Evolutionary conservation across 1,140 invertebrate genomes (phyloP).

Genomic region (Macrobrachium rosenbergii): DNA sequence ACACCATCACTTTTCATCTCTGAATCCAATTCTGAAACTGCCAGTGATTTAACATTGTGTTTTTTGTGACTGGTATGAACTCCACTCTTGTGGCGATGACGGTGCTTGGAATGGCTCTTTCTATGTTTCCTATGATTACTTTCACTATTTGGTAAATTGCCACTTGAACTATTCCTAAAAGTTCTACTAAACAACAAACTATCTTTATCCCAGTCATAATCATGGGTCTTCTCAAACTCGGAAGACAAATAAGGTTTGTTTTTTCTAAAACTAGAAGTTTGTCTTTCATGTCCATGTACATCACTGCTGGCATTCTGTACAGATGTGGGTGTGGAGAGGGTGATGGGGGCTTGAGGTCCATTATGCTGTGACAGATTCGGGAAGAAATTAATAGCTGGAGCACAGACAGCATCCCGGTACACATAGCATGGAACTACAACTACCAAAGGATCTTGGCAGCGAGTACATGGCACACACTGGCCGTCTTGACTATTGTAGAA

Average conservation of each 20-base stretch:
- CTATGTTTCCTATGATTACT: conserved; percentile 31
- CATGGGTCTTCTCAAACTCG: no score
- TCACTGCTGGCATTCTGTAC: conserved; percentile 1
- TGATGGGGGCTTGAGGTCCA: conserved; percentile 39
- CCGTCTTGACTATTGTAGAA: conserved; percentile 48
- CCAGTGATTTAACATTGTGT: conserved; percentile 14
- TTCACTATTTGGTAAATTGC: background rate
- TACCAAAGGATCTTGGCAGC: conserved; percentile 48
- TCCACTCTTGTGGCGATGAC: conserved; percentile 44
- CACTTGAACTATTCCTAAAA: background rate
- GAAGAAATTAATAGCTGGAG: conserved; percentile 43
- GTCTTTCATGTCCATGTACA: conserved; percentile 3
- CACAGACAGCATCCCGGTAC: conserved; percentile 55
- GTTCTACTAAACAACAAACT: no score
- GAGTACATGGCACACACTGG: conserved; percentile 48
- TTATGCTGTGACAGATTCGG: conserved; percentile 31
- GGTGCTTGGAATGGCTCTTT: conserved; percentile 28
- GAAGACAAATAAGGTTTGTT: background rate
- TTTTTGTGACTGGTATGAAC: background rate
- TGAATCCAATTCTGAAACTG: background rate
- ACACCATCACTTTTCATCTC: conserved; percentile 26
- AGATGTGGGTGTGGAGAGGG: conserved; percentile 44
- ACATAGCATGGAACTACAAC: conserved; percentile 49
- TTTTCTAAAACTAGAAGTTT: background rate
- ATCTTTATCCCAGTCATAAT: no score